Conservation (phyloP, 2,797 vertebrate species). For the Heliangelus exortis region DNA sequence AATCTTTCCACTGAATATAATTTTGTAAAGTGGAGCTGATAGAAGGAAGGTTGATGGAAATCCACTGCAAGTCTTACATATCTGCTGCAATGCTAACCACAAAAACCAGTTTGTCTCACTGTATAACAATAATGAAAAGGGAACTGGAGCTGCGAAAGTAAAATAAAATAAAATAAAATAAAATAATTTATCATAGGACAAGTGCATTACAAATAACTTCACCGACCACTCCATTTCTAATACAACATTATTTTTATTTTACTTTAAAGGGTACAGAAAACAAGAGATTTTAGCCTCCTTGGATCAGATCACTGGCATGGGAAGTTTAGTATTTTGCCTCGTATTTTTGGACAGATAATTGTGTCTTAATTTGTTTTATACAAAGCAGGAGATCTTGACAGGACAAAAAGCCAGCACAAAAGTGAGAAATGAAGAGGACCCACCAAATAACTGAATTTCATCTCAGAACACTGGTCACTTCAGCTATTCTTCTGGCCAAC, state of each 20-base stretch:
- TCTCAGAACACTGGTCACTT: background rate
- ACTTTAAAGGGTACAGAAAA: background rate
- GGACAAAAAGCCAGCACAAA: background rate
- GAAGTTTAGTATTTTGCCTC: background rate
- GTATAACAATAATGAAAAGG: background rate
- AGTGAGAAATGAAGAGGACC: background rate
- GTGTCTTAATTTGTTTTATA: background rate
- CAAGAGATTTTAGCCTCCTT: background rate
- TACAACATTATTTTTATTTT: constrained; percentile 25
- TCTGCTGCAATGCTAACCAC: background rate
- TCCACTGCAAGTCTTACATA: background rate
- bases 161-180: background rate
- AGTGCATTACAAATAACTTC: background rate
- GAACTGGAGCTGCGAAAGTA: background rate
- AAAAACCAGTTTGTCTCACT: background rate
- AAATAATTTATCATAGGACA: background rate
- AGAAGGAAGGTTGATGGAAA: background rate
- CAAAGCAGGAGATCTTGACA: background rate
- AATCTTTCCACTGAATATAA: accelerated
- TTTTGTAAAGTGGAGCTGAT: background rate
- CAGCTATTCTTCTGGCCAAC: background rate
- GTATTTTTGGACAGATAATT: background rate
- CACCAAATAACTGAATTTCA: background rate
- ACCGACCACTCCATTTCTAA: background rate
- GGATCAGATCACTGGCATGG: background rate